A percentile compares a stretch with the other conserved stretches of the same genome.
Evolutionary conservation across 2,888 invertebrate species (phyloP).

Genomic region (Cyrtodaria siliqua): DNA sequence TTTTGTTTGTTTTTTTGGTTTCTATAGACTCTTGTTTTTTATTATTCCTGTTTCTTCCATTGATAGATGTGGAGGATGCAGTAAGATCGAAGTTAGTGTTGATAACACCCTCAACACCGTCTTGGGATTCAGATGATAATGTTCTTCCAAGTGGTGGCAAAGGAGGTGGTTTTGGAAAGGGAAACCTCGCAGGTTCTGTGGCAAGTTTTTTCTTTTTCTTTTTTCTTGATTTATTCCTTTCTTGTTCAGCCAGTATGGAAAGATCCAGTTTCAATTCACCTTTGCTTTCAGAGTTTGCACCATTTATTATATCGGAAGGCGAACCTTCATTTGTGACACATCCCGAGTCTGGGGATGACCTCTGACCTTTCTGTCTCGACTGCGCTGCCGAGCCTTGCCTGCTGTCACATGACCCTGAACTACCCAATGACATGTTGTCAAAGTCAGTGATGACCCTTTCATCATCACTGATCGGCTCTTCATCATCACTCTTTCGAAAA

Average conservation of each 20-base stretch:
- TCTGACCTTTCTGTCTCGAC: conserved; percentile 22
- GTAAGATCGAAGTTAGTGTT: no score
- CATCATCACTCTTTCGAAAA: conserved; percentile 82
- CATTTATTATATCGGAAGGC: conserved; percentile 57
- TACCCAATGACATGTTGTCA: conserved; percentile 68
- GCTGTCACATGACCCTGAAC: conserved; percentile 69
- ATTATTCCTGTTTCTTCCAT: not conserved
- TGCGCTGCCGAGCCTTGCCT: conserved; percentile 54
- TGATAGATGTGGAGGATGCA: no score
- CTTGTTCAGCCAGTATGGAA: conserved; percentile 9
- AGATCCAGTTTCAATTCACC: conserved; percentile 50
- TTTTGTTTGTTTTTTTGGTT: no score
- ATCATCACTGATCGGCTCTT: conserved; percentile 77
- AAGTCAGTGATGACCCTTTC: conserved; percentile 67
- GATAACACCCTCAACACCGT: no score
- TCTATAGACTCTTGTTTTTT: no score
- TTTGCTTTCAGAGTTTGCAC: conserved; percentile 12
- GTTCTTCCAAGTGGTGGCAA: conserved; percentile 68
- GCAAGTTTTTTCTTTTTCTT: conserved; percentile 65
- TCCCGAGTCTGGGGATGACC: conserved; percentile 79
- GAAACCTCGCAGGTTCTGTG: conserved; percentile 66
- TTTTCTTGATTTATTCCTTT: conserved; percentile 55
- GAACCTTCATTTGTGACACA: conserved; percentile 78
- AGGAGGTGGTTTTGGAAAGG: conserved; percentile 75
- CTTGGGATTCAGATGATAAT: not conserved